A percentile compares a stretch with the other conserved stretches of the same genome.
These are phyloP conservation scores for Carassius gibelio DNA, from an alignment of 2,113 vertebrate species.

Conservation along the genomic window DNA sequence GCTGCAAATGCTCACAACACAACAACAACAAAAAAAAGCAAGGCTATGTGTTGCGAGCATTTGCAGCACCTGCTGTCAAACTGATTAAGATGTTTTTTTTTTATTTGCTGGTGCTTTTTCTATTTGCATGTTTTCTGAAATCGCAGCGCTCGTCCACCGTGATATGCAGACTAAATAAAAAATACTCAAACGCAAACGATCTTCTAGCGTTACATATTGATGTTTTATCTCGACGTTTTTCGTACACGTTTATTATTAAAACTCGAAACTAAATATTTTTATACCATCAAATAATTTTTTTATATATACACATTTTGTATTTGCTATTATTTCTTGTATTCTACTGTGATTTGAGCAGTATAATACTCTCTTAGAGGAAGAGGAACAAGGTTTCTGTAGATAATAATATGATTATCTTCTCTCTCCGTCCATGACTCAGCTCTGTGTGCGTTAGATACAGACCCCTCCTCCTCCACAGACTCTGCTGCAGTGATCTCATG, in stretches of 20 bases:
- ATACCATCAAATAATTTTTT: not conserved
- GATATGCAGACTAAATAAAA: not conserved
- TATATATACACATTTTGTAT: not conserved
- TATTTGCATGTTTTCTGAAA: too few relatives aligned
- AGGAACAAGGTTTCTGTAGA: not conserved
- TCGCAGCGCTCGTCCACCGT: too few relatives aligned
- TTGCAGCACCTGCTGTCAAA: too few relatives aligned
- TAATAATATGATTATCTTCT: too few relatives aligned
- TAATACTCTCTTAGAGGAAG: not conserved
- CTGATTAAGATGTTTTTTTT: too few relatives aligned
- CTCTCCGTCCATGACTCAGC: slow-evolving; percentile 68
- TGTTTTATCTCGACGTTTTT: not conserved
- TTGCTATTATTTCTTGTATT: not conserved
- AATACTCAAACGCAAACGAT: not conserved
- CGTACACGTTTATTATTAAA: not conserved
- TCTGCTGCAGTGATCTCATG: not conserved
- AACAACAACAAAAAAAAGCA: too few relatives aligned
- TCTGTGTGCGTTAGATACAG: slow-evolving; percentile 34
- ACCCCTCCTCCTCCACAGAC: slow-evolving; percentile 57
- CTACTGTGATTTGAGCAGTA: not conserved
- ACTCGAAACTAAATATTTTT: not conserved
- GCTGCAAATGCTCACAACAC: too few relatives aligned
- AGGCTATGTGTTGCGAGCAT: too few relatives aligned
- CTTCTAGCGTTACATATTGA: not conserved
- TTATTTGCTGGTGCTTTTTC: too few relatives aligned